phyloP scores from a whole-genome alignment of 2,888 invertebrate species.

The Idaea dimidiata region DNA sequence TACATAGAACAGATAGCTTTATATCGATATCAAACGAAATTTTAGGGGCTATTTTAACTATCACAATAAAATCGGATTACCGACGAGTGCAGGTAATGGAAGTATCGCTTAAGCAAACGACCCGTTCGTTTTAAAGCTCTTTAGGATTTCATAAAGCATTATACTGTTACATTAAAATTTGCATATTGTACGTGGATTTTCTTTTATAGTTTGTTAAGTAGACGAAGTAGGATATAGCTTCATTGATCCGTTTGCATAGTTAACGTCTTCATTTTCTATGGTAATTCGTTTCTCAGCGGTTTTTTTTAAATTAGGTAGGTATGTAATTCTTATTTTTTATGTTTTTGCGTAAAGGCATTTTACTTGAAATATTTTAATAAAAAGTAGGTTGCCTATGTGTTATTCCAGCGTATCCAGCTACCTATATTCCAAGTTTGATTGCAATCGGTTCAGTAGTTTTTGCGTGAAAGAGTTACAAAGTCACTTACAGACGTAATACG shows the following conservation, averaged over 20 bases:
- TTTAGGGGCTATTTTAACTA: conserved; percentile 15
- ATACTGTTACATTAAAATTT: conserved; percentile 19
- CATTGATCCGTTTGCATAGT: background rate
- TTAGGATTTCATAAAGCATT: conserved; percentile 30
- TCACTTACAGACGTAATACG: no score
- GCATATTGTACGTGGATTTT: conserved; percentile 10
- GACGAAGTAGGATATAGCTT: background rate
- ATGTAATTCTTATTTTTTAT: no score
- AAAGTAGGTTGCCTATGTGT: no score
- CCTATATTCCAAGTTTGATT: no score
- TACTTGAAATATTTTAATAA: no score
- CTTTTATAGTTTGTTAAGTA: conserved; percentile 1
- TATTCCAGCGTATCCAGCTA: background rate
- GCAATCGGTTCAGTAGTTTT: no score
- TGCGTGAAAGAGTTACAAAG: no score
- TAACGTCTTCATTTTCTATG: background rate
- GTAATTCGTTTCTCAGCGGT: background rate
- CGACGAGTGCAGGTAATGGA: conserved; percentile 58
- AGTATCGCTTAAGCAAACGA: conserved; percentile 63
- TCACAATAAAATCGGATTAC: conserved; percentile 31
- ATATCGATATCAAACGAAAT: background rate
- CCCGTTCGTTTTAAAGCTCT: conserved; percentile 46
- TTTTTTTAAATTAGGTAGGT: background rate
- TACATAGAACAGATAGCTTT: no score
- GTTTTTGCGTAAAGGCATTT: no score